Base-by-base conservation (phyloP, 2,797 vertebrate species). In the Onychomys arenicola region DNA sequence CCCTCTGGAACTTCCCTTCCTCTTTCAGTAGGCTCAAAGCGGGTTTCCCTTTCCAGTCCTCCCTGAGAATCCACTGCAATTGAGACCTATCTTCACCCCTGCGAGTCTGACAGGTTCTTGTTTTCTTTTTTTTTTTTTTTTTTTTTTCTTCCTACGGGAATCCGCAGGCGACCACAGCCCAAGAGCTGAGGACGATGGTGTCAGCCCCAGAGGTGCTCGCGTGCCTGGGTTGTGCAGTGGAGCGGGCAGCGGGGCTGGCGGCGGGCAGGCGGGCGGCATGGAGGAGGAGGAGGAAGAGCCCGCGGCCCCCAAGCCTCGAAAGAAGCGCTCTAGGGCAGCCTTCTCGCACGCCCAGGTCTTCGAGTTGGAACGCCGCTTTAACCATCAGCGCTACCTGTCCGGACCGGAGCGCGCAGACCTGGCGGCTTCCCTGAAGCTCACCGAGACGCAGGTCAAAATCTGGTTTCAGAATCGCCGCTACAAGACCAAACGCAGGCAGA, bases 391-490 rank as follows among this genome's bases (percentile, higher is more conserved):
- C 71, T 99, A 99, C 98, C 98, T 99, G 87, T 99, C 99, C 3
- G 99, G 99, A 21, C 99, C 99, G 0, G 99, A 99, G 98, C 99
- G 99, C 59, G 99, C 99, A 5, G 99, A 99, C 98, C 98, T 99
- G 97, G 99, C 99, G n/a, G 99, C 99, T 96, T 99, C 99, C 2
- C 98, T 99, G 93, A 99, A 99, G 97, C 99, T 99, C 97, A 99
- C 99, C 57, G 99, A 99, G 98, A 99, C 99, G 14, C 99, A 99
- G 98, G 99, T 99, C 98, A 99, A 99, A 98, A 99, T 99, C 98
- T 99, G 99, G 99, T 99, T 99, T 98, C 99, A 99, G 99, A 99
- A 99, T 99, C 99, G 99, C 55, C 99, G 99, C 81, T 99, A 99
- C 98, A 99, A 99, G 98, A 99, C 99, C 97, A 99, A 99, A 98